Evolutionary conservation across 2,888 invertebrate genomes (phyloP).

Genomic region (Cetonia aurata): DNA sequence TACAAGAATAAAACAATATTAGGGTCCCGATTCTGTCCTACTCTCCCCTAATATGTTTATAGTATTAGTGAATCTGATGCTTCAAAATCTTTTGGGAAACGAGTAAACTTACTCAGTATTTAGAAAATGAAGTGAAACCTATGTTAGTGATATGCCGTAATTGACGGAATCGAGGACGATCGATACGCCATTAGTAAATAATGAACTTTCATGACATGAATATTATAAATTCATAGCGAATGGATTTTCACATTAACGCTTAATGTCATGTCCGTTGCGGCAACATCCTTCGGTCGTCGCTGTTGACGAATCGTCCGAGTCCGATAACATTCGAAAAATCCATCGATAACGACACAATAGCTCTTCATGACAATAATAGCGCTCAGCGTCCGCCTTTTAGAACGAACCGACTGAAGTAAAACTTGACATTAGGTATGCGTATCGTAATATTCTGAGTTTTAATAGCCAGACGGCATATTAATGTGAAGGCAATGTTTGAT

Average conservation of each 20-base stretch:
- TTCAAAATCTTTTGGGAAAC: too few relatives aligned
- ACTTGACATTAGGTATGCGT: background rate
- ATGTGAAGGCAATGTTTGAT: background rate
- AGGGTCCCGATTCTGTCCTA: too few relatives aligned
- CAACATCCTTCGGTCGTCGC: background rate
- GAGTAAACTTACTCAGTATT: too few relatives aligned
- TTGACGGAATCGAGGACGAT: too few relatives aligned
- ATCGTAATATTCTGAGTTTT: background rate
- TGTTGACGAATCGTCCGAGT: background rate
- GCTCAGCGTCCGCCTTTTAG: background rate
- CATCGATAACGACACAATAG: conserved; percentile 13
- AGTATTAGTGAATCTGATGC: too few relatives aligned
- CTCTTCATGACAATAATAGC: conserved; percentile 3
- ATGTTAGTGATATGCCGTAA: too few relatives aligned
- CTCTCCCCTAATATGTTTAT: too few relatives aligned
- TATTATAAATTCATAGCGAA: conserved; percentile 4
- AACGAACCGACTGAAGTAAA: background rate
- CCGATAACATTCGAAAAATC: background rate
- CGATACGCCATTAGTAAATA: too few relatives aligned
- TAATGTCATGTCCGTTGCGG: background rate
- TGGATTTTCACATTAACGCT: conserved; percentile 1
- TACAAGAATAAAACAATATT: too few relatives aligned
- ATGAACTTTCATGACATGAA: too few relatives aligned
- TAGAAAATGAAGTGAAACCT: too few relatives aligned
- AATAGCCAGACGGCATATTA: background rate